These are phyloP conservation scores for Zaprionus lineosus DNA, from an alignment of 2,888 invertebrate species.

Conservation along the genomic window DNA sequence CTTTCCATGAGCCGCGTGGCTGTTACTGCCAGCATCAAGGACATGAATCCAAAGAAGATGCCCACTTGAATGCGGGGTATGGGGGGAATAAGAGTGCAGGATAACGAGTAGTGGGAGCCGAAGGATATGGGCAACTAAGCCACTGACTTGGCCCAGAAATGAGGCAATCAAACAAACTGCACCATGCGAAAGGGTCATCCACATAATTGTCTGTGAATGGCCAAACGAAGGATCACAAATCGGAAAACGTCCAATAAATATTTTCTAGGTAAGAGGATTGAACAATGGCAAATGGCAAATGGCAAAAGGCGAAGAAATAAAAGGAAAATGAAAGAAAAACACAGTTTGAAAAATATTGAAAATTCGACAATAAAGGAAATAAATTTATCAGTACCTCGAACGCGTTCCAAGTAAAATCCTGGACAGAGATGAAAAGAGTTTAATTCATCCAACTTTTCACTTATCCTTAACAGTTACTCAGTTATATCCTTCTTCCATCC, in stretches of 20 bases:
- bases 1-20: slow-evolving; percentile 44
- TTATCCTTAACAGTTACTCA: no score
- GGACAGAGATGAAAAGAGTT: no score
- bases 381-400: no score
- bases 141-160: slow-evolving; percentile 48
- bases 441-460: no score
- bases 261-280: slow-evolving; percentile 37
- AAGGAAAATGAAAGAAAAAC: no score
- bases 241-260: slow-evolving; percentile 42
- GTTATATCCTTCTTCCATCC: no score
- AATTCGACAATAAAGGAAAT: no score
- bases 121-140: background rate
- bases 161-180: slow-evolving; percentile 60
- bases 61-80: no score
- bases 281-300: slow-evolving; percentile 32
- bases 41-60: background rate
- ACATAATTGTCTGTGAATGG: slow-evolving; percentile 49
- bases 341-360: no score
- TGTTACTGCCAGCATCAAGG: slow-evolving; percentile 41
- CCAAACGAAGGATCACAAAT: slow-evolving; percentile 26
- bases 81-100: no score
- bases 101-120: background rate
- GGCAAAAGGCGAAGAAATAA: background rate
- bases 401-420: no score
- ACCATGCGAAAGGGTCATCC: slow-evolving; percentile 15